These are phyloP conservation scores for Proteles cristata DNA, from an alignment of 2,113 vertebrate species.

Conservation along the genomic window DNA sequence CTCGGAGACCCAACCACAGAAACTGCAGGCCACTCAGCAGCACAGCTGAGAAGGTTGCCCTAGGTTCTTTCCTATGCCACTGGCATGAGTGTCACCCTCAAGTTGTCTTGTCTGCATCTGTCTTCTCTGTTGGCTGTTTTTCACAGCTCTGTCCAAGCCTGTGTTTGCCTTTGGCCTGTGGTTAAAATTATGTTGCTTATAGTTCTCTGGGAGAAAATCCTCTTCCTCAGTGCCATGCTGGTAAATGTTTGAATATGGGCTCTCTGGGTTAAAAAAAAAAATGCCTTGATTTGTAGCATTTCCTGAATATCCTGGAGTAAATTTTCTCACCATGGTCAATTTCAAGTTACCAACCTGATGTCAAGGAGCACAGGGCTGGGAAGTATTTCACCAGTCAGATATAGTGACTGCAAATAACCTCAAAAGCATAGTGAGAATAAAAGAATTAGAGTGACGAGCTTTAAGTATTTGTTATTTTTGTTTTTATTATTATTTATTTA, in stretches of 20 bases:
- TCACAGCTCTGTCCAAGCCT: neutral
- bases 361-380: neutral
- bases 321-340: neutral
- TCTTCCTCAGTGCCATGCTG: neutral
- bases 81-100: neutral
- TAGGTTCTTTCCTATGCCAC: neutral
- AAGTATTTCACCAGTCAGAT: neutral
- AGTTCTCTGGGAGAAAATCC: slow-evolving; percentile 5
- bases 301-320: neutral
- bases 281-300: neutral
- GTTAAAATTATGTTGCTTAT: neutral
- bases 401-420: neutral
- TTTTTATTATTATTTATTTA: neutral
- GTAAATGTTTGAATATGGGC: neutral
- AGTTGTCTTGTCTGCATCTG: neutral
- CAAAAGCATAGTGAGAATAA: neutral
- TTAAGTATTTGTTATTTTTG: neutral
- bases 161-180: slow-evolving; percentile 49
- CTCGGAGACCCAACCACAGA: neutral
- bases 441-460: neutral
- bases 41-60: neutral
- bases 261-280: neutral
- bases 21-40: rapidly evolving
- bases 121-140: neutral
- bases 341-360: neutral